Conservation (phyloP, 2,797 vertebrate species). For the Lophius americanus region DNA sequence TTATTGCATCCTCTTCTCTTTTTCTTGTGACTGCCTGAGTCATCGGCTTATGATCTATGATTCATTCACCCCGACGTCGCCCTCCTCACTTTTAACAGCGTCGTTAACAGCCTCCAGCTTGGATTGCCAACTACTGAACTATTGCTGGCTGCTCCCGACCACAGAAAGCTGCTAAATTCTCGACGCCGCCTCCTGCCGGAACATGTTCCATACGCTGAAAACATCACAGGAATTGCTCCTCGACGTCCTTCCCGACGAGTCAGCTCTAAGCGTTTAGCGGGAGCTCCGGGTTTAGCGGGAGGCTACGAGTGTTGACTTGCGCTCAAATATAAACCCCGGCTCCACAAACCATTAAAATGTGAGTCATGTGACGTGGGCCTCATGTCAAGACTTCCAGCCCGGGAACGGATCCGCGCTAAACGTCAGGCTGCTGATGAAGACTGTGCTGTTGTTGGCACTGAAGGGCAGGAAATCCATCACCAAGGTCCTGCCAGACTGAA, state of each 20-base stretch:
- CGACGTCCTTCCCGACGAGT: constrained; percentile 25
- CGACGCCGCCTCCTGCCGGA: constrained; percentile 9
- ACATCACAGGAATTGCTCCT: constrained; percentile 18
- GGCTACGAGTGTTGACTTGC: constrained; percentile 36
- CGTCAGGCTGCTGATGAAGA: constrained; percentile 11
- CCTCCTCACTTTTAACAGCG: neutral
- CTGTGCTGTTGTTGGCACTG: constrained; percentile 22
- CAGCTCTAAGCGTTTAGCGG: constrained; percentile 31
- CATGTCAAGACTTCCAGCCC: constrained; percentile 21
- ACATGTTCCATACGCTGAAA: constrained; percentile 12
- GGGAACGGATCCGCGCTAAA: constrained; percentile 9
- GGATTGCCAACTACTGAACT: constrained; percentile 1
- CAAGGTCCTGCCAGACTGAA: neutral
- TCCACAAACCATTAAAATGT: constrained; percentile 40
- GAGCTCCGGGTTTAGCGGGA: neutral
- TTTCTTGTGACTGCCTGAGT: constrained; percentile 29
- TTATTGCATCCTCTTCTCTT: neutral
- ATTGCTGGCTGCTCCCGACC: constrained; percentile 23
- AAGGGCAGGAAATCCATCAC: neutral
- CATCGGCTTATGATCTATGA: constrained; percentile 8
- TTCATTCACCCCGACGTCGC: neutral
- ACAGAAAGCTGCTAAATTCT: neutral
- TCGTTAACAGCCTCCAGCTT: neutral
- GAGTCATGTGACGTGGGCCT: constrained; percentile 28
- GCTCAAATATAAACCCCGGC: constrained; percentile 17